phyloP scores from a whole-genome alignment of 2,113 vertebrate genomes.

The Paracanthobrama guichenoti region DNA sequence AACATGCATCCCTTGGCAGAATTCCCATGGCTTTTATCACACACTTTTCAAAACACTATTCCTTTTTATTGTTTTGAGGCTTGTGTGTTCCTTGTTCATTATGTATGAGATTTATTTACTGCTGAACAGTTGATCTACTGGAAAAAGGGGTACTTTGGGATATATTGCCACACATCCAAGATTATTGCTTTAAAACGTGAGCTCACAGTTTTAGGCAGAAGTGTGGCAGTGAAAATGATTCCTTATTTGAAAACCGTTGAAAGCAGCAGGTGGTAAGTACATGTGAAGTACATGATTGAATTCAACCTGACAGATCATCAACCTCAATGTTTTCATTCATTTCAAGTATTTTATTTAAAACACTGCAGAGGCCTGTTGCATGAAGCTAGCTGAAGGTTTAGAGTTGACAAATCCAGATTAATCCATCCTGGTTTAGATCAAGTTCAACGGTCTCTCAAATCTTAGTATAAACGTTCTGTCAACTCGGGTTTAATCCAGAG shows the following conservation, averaged over 20 bases:
- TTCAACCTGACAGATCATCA: background rate
- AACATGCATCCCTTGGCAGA: slow-evolving; percentile 5
- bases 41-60: background rate
- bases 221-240: background rate
- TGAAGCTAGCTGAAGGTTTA: no score
- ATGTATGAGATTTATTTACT: background rate
- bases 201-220: background rate
- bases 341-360: background rate
- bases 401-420: no score
- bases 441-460: no score
- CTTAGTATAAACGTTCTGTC: no score
- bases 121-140: background rate
- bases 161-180: background rate
- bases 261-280: background rate
- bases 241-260: background rate
- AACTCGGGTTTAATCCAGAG: no score
- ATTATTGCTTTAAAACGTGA: background rate
- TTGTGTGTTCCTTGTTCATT: background rate
- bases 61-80: background rate
- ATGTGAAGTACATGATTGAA: background rate
- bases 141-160: background rate
- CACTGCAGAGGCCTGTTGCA: no score
- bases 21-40: slow-evolving; percentile 22
- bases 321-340: background rate
- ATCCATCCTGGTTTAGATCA: no score